Evolutionary conservation across 2,113 vertebrate species (phyloP), one percentile per base, ranked within the genome.

Genomic region (Dipodomys spectabilis): DNA sequence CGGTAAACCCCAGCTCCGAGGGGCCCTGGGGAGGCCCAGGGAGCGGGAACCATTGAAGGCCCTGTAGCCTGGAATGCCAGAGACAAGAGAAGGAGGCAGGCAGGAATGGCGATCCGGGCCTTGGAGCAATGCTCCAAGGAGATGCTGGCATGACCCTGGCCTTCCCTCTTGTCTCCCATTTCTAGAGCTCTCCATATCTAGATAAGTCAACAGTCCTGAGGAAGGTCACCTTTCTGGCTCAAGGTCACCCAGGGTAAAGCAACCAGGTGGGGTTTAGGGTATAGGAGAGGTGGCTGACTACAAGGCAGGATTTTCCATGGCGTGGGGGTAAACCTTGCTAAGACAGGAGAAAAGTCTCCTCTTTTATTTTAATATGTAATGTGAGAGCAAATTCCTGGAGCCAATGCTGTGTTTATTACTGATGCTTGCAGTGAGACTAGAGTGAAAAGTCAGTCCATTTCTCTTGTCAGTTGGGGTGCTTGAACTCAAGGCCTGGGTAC

Each of bases 1-100:
- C 0, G 99, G 99, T 99, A 97, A 98, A 27, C 44, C 60, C 44
- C 79, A 0, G 16, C 6, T 6, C 5, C 1, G 62, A 64, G 62
- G 62, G 23, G 62, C 7, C 62, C 6, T 13, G 82, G 13, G 30
- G 69, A 53, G n/a, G 82, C 3, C 22, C 68, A 2, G n/a, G 19
- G 75, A 1, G 7, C 65, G 44, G 49, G 44, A 8, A 23, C 18
- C 27, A 8, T 25, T 8, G 27, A 35, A 25, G 27, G 6, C 20
- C 49, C 62, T 10, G 23, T 64, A 0, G 12, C 35, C 44, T 45
- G 16, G 35, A 68, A 13, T 4, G 3, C 7, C 25, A 74, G 53
- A 28, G 30, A 60, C 9, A 8, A 71, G 57, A 13, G 19, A 53
- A 67, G 77, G 72, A 25, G 67, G 18, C 7, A 0, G 20, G 10